Evolutionary conservation across 1,140 invertebrate species (phyloP).

Genomic region (Drosophila mauritiana): DNA sequence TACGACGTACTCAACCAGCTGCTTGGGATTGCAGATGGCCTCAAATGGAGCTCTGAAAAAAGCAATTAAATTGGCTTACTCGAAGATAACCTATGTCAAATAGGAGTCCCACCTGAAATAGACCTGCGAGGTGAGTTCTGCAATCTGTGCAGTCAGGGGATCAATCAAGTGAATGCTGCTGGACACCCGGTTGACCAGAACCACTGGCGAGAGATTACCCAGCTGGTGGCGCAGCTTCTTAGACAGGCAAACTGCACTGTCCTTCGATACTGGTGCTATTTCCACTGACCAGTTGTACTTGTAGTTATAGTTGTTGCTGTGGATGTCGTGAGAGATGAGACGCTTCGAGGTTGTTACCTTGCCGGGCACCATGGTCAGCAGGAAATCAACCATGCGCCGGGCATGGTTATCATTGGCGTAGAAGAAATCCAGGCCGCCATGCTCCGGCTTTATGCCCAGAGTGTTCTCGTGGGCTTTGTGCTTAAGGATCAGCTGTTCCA

Average conservation of each 20-base stretch:
- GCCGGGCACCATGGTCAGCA: constrained; percentile 93
- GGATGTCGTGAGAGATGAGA: constrained; percentile 98
- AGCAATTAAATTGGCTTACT: neutral
- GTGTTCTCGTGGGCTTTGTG: constrained; percentile 96
- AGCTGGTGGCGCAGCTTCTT: constrained; percentile 94
- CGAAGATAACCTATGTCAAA: no score
- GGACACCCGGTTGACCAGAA: constrained; percentile 95
- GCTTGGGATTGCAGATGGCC: constrained; percentile 95
- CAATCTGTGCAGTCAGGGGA: constrained; percentile 95
- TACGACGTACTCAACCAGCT: constrained; percentile 96
- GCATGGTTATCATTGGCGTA: constrained; percentile 96
- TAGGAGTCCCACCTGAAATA: constrained; percentile 89
- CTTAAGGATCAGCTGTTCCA: constrained; percentile 99
- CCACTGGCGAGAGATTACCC: constrained; percentile 96
- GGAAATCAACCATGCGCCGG: constrained; percentile 97
- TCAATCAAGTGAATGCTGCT: constrained; percentile 97
- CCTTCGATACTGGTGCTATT: constrained; percentile 98
- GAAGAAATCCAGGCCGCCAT: constrained; percentile 99
- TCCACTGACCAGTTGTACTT: constrained; percentile 97
- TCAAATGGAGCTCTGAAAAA: constrained; percentile 89
- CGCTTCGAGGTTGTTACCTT: constrained; percentile 96
- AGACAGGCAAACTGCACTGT: constrained; percentile 97
- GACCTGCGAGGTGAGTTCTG: constrained; percentile 91
- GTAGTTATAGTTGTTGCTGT: constrained; percentile 98
- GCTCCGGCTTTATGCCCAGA: constrained; percentile 96